phyloP scores from a whole-genome alignment of 2,113 vertebrate species.

The Vidua chalybeata region DNA sequence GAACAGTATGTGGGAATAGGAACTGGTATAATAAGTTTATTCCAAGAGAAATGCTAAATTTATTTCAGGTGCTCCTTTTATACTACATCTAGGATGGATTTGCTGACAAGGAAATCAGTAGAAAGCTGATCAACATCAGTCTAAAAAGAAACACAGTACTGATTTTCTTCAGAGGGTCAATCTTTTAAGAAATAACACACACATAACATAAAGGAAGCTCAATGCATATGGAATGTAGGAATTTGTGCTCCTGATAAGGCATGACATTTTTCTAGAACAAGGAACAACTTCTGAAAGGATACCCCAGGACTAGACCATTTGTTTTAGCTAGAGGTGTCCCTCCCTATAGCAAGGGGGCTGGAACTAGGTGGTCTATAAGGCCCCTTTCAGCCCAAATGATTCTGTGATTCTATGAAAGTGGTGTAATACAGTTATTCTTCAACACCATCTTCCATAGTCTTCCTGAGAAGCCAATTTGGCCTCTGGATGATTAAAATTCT shows the following conservation, averaged over 20 bases:
- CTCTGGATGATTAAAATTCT: neutral
- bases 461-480: neutral
- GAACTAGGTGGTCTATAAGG: neutral
- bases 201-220: neutral
- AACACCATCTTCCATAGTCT: accelerated
- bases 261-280: neutral
- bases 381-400: neutral
- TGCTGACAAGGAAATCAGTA: neutral
- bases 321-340: neutral
- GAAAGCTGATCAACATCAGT: neutral
- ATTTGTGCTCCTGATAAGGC: neutral
- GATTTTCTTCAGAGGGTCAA: neutral
- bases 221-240: neutral
- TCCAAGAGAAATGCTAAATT: neutral
- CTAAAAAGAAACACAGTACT: neutral
- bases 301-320: neutral
- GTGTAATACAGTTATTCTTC: neutral
- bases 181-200: neutral
- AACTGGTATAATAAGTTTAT: neutral
- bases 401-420: neutral
- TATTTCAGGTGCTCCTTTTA: neutral
- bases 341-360: neutral
- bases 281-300: neutral
- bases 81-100: neutral
- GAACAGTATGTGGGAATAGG: neutral